Conservation (phyloP, 2,797 vertebrate species). For the Echeneis naucrates region DNA sequence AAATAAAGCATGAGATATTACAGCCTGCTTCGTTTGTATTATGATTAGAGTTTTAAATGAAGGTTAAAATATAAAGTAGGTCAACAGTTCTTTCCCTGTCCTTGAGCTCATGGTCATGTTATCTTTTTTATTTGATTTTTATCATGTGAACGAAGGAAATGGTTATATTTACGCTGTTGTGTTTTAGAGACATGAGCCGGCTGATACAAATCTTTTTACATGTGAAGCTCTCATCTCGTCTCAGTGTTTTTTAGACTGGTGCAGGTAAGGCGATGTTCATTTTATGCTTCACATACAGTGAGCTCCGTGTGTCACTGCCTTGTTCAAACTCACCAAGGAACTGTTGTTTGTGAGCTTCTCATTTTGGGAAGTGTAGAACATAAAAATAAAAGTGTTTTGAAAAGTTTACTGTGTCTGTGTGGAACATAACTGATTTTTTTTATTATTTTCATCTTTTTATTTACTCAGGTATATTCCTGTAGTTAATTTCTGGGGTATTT, state of each 20-base stretch:
- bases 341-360: constrained; percentile 78
- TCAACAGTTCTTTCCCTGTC: constrained; percentile 56
- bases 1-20: constrained; percentile 84
- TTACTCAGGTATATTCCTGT: neutral
- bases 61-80: constrained; percentile 68
- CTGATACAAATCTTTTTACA: constrained; percentile 70
- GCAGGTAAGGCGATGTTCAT: constrained; percentile 70
- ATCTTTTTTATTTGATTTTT: constrained; percentile 15
- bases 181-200: constrained; percentile 68
- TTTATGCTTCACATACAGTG: constrained; percentile 68
- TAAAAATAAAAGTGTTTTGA: constrained; percentile 82
- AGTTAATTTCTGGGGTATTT: neutral
- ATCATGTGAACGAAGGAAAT: constrained; percentile 73
- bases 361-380: constrained; percentile 68
- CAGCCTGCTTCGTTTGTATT: constrained; percentile 78
- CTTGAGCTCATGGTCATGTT: constrained; percentile 67
- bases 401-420: constrained; percentile 60
- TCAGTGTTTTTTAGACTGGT: constrained; percentile 74
- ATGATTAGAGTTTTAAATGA: constrained; percentile 71
- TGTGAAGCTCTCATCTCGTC: constrained; percentile 65
- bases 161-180: constrained; percentile 75
- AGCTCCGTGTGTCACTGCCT: constrained; percentile 77
- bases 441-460: too few relatives aligned
- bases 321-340: constrained; percentile 78
- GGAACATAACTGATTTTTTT: neutral